Percentiles rank a stretch among this genome's conserved stretches.
phyloP scores from a whole-genome alignment of 2,113 vertebrate genomes.

The Hippocampus zosterae region DNA sequence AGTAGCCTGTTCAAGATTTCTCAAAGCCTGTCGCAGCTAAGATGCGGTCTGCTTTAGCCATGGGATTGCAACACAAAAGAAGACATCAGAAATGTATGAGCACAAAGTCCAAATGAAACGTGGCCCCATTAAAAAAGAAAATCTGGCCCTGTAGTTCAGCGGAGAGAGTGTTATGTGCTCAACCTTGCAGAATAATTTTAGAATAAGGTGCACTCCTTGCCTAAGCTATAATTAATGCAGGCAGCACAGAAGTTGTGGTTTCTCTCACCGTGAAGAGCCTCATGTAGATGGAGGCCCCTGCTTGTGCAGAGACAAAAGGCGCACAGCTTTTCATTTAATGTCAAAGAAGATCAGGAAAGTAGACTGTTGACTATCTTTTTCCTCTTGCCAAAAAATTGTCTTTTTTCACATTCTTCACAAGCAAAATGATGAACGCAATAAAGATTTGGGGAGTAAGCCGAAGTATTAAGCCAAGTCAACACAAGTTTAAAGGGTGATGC shows the following conservation, averaged over 20 bases:
- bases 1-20: constrained; percentile 16
- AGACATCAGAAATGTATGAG: constrained; percentile 52
- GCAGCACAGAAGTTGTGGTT: constrained; percentile 17
- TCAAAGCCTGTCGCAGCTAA: not conserved
- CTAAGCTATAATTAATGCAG: constrained; percentile 38
- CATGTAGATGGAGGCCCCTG: constrained; percentile 13
- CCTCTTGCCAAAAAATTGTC: not conserved
- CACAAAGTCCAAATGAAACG: constrained; percentile 39
- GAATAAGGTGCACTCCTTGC: constrained; percentile 31
- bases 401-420: not conserved
- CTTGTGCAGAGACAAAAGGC: constrained; percentile 8
- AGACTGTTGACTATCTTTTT: not conserved
- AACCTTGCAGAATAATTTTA: constrained; percentile 43
- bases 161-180: constrained; percentile 25
- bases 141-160: constrained; percentile 17
- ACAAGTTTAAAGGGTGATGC: too few species aligned
- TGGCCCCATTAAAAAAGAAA: constrained; percentile 38
- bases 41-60: constrained; percentile 24
- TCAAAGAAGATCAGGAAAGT: not conserved
- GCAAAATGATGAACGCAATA: not conserved
- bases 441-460: too few species aligned
- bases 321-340: not conserved
- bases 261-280: constrained; percentile 14
- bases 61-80: constrained; percentile 33
- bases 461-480: too few species aligned